Conservation (phyloP, 2,888 invertebrate species). For the Marasmarcha lunaedactyla region DNA sequence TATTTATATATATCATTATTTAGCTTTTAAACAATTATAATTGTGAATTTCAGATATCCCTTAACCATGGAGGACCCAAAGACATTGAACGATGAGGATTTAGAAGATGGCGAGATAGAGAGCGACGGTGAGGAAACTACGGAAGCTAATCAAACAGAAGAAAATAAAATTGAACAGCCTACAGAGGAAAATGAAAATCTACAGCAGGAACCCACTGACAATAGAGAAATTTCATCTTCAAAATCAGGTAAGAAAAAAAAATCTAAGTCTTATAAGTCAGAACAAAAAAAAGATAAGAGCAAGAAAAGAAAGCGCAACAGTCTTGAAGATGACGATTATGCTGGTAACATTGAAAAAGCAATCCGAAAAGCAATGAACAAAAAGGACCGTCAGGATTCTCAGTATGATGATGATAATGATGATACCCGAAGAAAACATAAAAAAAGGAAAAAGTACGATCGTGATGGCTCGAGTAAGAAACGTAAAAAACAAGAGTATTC, state of each 20-base stretch:
- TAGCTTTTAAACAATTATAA: too few relatives aligned
- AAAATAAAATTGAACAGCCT: constrained; percentile 24
- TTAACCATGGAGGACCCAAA: constrained; percentile 40
- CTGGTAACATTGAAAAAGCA: constrained; percentile 82
- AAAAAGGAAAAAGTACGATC: constrained; percentile 70
- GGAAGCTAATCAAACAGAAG: constrained; percentile 29
- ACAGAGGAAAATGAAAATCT: constrained; percentile 22
- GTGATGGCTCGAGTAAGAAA: constrained; percentile 70
- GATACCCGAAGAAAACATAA: constrained; percentile 59
- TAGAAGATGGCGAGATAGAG: constrained; percentile 91
- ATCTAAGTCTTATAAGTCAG: constrained; percentile 55
- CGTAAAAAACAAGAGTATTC: constrained; percentile 64
- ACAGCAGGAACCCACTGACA: constrained; percentile 2
- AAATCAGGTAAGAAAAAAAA: constrained; percentile 68
- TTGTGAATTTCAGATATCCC: constrained; percentile 45
- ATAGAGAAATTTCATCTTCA: constrained; percentile 23
- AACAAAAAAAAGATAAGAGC: constrained; percentile 63
- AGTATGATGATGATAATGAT: constrained; percentile 55
- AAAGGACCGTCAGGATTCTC: constrained; percentile 61
- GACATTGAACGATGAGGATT: constrained; percentile 64
- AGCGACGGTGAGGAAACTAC: constrained; percentile 61
- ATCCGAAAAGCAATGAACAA: constrained; percentile 81
- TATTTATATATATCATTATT: too few relatives aligned
- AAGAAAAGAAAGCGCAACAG: constrained; percentile 56
- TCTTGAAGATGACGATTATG: constrained; percentile 78